A percentile compares a stretch with the other conserved stretches of the same genome.
These are phyloP conservation scores for Oxygymnocypris stewartii DNA, from an alignment of 2,113 vertebrate species.

Conservation along the genomic window DNA sequence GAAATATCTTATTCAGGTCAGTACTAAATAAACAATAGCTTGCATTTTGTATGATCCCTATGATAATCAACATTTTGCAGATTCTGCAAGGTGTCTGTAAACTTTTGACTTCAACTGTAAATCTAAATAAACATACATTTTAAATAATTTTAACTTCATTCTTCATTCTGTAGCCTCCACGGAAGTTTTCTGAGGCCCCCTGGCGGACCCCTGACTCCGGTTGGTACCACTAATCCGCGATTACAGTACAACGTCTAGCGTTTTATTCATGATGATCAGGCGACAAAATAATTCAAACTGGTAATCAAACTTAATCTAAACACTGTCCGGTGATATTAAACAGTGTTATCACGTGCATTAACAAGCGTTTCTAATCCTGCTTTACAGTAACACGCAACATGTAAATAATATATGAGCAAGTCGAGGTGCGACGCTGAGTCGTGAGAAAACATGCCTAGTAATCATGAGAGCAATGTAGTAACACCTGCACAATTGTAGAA, in stretches of 20 bases:
- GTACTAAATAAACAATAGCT: no score
- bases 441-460: neutral
- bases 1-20: no score
- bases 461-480: neutral
- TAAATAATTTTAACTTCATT: neutral
- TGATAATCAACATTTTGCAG: no score
- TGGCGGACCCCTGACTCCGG: neutral
- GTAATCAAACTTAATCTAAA: neutral
- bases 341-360: neutral
- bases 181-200: neutral
- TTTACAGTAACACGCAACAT: neutral
- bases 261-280: neutral
- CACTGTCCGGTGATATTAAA: neutral
- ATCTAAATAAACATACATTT: neutral
- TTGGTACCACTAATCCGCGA: neutral
- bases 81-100: no score
- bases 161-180: neutral
- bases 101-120: no score
- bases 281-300: neutral
- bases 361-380: neutral
- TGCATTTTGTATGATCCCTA: no score
- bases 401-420: neutral
- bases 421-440: constrained; percentile 8
- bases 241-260: neutral
- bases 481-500: neutral